phyloP scores from a whole-genome alignment of 2,888 invertebrate species.

The Chironomus riparius region DNA sequence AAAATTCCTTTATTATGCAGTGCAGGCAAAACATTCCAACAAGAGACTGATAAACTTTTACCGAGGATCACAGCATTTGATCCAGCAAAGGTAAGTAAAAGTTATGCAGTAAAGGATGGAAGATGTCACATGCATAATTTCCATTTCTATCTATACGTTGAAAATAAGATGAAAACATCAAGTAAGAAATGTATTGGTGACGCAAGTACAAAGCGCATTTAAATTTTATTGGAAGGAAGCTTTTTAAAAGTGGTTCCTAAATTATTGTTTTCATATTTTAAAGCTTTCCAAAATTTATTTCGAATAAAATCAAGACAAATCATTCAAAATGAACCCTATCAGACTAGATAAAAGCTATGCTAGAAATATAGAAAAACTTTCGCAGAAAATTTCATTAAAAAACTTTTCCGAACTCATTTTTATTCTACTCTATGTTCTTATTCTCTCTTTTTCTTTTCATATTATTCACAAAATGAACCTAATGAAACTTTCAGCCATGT shows the following conservation, averaged over 20 bases:
- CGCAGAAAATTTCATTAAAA: slow-evolving; percentile 7
- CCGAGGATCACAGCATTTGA: slow-evolving; percentile 39
- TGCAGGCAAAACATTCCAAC: slow-evolving; percentile 36
- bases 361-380: not conserved
- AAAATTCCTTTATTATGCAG: not conserved
- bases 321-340: too few relatives aligned
- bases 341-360: too few relatives aligned
- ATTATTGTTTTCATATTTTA: too few relatives aligned
- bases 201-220: too few relatives aligned
- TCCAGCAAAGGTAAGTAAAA: slow-evolving; percentile 34
- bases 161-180: too few relatives aligned
- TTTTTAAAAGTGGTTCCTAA: too few relatives aligned
- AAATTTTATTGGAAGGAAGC: too few relatives aligned
- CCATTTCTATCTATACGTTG: too few relatives aligned
- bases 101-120: not conserved
- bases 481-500: slow-evolving; percentile 29
- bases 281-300: too few relatives aligned
- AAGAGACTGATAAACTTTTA: slow-evolving; percentile 34
- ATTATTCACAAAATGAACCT: not conserved
- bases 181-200: too few relatives aligned
- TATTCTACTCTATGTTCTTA: too few relatives aligned
- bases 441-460: not conserved
- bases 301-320: too few relatives aligned
- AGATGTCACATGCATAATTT: not conserved
- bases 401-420: slow-evolving; percentile 1